Conservation (phyloP, 2,113 vertebrate species). For the Leptodactylus fuscus region DNA sequence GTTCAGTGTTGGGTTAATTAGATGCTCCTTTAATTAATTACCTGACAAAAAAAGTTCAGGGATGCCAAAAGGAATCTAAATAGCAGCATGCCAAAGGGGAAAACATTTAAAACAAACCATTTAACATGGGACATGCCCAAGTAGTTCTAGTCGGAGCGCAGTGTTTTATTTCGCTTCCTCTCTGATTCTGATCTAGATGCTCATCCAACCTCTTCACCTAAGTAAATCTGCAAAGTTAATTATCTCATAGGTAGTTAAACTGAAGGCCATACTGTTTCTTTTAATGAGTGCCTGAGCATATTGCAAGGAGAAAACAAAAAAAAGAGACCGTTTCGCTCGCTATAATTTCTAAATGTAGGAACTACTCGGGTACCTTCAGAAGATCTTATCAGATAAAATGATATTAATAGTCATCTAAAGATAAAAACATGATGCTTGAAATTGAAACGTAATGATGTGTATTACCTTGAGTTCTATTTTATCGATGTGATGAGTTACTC, state of each 20-base stretch:
- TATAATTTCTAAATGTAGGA: background rate
- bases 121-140: conserved; percentile 45
- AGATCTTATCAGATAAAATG: background rate
- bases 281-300: background rate
- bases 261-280: background rate
- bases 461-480: background rate
- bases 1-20: conserved; percentile 52
- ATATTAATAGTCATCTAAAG: background rate
- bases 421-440: background rate
- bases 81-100: conserved; percentile 51
- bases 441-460: background rate
- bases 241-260: conserved; percentile 33
- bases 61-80: conserved; percentile 37
- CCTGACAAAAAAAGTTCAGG: conserved; percentile 44
- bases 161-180: conserved; percentile 31
- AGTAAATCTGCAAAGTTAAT: conserved; percentile 44
- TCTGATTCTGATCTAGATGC: conserved; percentile 38
- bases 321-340: background rate
- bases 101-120: conserved; percentile 47
- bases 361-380: background rate
- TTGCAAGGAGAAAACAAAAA: background rate
- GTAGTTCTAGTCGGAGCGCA: conserved; percentile 12
- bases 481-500: background rate
- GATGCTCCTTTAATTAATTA: conserved; percentile 58
- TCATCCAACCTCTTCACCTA: conserved; percentile 49